A percentile compares a stretch with the other conserved stretches of the same genome.
Evolutionary conservation across 1,140 invertebrate species (phyloP).

Genomic region (Trachymyrmex cornetzi): DNA sequence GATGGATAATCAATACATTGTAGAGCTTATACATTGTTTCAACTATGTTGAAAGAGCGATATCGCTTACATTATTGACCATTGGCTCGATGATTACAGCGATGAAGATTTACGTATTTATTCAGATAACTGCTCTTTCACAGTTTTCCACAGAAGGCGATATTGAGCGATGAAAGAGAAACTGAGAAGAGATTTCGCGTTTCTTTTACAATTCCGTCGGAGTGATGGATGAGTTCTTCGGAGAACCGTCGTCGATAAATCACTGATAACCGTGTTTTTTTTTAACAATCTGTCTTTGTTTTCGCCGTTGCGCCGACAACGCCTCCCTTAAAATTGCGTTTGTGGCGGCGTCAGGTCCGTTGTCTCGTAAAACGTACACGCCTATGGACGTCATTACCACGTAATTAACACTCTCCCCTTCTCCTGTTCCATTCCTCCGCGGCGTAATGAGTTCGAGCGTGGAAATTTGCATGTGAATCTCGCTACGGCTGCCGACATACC

Average conservation of each 20-base stretch:
- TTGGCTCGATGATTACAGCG: conserved; percentile 17
- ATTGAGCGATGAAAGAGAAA: conserved; percentile 6
- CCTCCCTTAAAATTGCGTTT: background rate
- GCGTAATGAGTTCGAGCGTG: conserved; percentile 49
- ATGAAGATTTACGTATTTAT: conserved; percentile 46
- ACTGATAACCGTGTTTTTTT: conserved; percentile 54
- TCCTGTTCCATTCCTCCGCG: background rate
- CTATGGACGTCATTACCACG: conserved; percentile 62
- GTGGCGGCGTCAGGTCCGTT: conserved; percentile 26
- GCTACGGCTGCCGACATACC: conserved; percentile 11
- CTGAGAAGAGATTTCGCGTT: background rate
- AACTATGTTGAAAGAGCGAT: background rate
- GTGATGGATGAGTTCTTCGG: conserved; percentile 71
- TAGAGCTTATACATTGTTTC: background rate
- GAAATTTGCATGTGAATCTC: conserved; percentile 63
- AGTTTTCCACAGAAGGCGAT: conserved; percentile 32
- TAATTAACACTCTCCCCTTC: conserved; percentile 60
- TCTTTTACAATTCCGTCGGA: conserved; percentile 37
- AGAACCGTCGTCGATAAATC: conserved; percentile 70
- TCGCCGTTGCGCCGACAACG: conserved; percentile 24
- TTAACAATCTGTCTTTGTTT: conserved; percentile 57
- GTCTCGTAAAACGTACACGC: conserved; percentile 44
- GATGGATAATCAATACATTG: background rate
- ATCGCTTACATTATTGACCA: conserved; percentile 18
- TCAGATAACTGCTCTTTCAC: conserved; percentile 15